Percentiles rank a stretch among this genome's conserved stretches.
Evolutionary conservation across 2,113 vertebrate genomes (phyloP).

Genomic region (Microcebus tavaratra): DNA sequence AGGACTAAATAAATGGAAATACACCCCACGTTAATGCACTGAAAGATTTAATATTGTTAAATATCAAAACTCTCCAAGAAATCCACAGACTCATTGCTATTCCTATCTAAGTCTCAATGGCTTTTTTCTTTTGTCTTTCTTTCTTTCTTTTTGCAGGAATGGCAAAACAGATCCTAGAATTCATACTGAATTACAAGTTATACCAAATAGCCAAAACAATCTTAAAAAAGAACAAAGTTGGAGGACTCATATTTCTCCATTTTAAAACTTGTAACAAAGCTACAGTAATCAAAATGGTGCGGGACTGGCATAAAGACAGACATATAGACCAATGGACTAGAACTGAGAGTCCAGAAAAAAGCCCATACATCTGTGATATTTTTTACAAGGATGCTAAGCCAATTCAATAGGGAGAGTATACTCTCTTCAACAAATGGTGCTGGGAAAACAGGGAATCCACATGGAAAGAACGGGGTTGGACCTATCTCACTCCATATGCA

Average conservation of each 20-base stretch:
- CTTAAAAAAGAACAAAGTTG: too few relatives aligned
- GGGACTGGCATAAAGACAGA: too few relatives aligned
- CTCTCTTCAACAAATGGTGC: background rate
- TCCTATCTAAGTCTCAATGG: background rate
- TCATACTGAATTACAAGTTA: background rate
- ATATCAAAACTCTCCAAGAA: background rate
- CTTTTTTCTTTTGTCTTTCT: background rate
- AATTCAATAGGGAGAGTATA: background rate
- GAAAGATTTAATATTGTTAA: background rate
- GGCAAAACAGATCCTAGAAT: background rate
- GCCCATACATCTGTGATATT: too few relatives aligned
- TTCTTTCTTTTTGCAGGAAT: background rate
- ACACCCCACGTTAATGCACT: background rate
- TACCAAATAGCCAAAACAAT: background rate
- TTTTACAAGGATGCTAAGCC: background rate
- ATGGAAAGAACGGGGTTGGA: background rate
- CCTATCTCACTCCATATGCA: background rate
- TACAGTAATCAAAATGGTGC: too few relatives aligned
- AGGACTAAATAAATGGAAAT: background rate
- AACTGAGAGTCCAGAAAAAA: too few relatives aligned
- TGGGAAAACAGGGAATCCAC: background rate
- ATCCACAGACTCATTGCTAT: too few relatives aligned
- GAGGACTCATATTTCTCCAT: too few relatives aligned
- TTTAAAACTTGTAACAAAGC: too few relatives aligned
- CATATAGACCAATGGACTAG: too few relatives aligned